Conservation (phyloP, 2,113 vertebrate species). For the Herpetotheres cachinnans region DNA sequence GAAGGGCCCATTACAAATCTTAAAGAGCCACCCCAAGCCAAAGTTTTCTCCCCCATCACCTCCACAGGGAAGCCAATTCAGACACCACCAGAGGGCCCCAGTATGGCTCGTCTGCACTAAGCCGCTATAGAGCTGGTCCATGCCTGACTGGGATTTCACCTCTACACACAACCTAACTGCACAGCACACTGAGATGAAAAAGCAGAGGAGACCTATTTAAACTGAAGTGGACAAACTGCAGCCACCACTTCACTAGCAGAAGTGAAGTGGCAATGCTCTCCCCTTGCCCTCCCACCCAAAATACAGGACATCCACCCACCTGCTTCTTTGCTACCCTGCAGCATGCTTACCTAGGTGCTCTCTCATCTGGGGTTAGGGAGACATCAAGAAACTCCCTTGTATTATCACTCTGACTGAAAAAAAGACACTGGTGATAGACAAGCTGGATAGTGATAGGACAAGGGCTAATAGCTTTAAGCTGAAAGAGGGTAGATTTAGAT, state of each 20-base stretch:
- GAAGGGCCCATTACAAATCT: background rate
- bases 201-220: background rate
- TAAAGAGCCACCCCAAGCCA: background rate
- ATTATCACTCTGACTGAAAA: background rate
- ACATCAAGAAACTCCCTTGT: background rate
- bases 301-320: background rate
- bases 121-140: background rate
- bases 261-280: background rate
- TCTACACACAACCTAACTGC: fast-evolving
- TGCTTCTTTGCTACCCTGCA: background rate
- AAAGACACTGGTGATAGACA: background rate
- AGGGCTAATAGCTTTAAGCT: too few species aligned
- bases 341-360: background rate
- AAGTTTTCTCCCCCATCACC: background rate
- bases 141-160: fast-evolving
- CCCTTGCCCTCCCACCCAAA: background rate
- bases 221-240: background rate
- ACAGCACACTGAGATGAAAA: background rate
- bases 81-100: too few species aligned
- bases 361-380: background rate
- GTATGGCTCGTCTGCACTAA: fast-evolving
- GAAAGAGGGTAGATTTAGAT: too few species aligned
- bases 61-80: fast-evolving
- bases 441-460: background rate
- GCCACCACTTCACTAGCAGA: background rate